Evolutionary conservation across 2,797 vertebrate species (phyloP).

Genomic region (Heterohyrax brucei): DNA sequence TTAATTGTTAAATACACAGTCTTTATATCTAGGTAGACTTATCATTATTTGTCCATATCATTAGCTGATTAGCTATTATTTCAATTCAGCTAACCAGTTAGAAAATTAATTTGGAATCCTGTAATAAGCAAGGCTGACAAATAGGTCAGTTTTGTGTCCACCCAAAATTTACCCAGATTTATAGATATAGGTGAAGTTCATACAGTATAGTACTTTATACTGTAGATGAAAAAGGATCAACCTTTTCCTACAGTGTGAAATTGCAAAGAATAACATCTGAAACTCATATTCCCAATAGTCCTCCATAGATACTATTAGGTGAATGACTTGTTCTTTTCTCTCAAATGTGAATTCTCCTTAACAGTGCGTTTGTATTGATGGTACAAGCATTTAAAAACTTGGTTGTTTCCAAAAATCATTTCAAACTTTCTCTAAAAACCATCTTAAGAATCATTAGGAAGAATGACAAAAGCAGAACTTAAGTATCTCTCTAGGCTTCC

Average conservation of each 20-base stretch:
- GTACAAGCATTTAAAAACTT: constrained; percentile 51
- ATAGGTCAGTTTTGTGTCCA: background rate
- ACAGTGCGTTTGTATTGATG: constrained; percentile 14
- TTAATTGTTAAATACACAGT: constrained; percentile 58
- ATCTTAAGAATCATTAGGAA: constrained; percentile 46
- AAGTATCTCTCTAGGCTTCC: constrained; percentile 63
- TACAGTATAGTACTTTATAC: background rate
- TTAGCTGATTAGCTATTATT: constrained; percentile 46
- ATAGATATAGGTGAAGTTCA: background rate
- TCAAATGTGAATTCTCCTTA: constrained; percentile 53
- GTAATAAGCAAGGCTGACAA: background rate
- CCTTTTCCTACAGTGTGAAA: background rate
- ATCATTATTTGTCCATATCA: background rate
- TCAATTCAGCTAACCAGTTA: constrained; percentile 34
- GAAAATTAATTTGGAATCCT: constrained; percentile 52
- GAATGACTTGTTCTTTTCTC: constrained; percentile 51
- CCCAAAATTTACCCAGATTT: constrained; percentile 9
- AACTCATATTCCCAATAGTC: constrained; percentile 3
- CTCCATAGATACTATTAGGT: constrained; percentile 15
- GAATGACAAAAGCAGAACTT: constrained; percentile 72
- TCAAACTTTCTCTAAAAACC: constrained; percentile 70
- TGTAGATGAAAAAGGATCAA: background rate
- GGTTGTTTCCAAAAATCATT: constrained; percentile 28
- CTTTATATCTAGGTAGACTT: background rate
- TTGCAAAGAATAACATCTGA: background rate